A percentile compares a stretch with the other conserved stretches of the same genome.
Conservation (phyloP, 2,888 invertebrate species). For the Malthinus flaveolus region DNA sequence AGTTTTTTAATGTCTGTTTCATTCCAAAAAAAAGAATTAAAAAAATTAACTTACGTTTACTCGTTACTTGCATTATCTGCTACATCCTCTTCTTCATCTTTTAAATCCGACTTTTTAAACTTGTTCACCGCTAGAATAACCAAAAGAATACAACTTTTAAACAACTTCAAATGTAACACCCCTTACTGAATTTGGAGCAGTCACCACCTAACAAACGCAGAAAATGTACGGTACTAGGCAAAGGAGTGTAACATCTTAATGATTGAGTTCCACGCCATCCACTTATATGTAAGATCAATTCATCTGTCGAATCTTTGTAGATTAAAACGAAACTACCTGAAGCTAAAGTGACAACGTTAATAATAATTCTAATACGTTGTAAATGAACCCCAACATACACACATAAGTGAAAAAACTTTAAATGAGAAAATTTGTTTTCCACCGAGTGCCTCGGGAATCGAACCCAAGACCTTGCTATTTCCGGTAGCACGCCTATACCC, state of each 20-base stretch:
- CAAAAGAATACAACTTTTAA: conserved; percentile 5
- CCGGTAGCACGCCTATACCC: too few relatives aligned
- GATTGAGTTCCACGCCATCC: conserved; percentile 93
- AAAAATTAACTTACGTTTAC: conserved; percentile 14
- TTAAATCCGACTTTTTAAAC: conserved; percentile 63
- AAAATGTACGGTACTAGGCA: conserved; percentile 84
- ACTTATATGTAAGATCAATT: conserved; percentile 69
- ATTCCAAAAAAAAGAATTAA: conserved; percentile 12
- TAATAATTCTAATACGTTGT: neutral
- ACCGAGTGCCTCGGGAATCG: too few relatives aligned
- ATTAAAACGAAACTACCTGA: conserved; percentile 79
- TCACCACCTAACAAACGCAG: conserved; percentile 85
- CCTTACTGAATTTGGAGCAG: conserved; percentile 78
- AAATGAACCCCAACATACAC: too few relatives aligned
- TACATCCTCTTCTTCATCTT: conserved; percentile 28
- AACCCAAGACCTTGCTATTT: too few relatives aligned
- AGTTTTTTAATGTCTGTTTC: conserved; percentile 24
- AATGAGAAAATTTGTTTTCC: too few relatives aligned
- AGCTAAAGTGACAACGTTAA: conserved; percentile 46
- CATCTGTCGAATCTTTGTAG: conserved; percentile 57
- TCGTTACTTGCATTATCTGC: neutral
- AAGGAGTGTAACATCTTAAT: conserved; percentile 84
- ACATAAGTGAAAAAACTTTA: too few relatives aligned
- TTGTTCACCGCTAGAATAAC: conserved; percentile 66
- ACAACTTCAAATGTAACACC: conserved; percentile 16